phyloP scores from a whole-genome alignment of 2,888 invertebrate species.

The Phalera bucephala region DNA sequence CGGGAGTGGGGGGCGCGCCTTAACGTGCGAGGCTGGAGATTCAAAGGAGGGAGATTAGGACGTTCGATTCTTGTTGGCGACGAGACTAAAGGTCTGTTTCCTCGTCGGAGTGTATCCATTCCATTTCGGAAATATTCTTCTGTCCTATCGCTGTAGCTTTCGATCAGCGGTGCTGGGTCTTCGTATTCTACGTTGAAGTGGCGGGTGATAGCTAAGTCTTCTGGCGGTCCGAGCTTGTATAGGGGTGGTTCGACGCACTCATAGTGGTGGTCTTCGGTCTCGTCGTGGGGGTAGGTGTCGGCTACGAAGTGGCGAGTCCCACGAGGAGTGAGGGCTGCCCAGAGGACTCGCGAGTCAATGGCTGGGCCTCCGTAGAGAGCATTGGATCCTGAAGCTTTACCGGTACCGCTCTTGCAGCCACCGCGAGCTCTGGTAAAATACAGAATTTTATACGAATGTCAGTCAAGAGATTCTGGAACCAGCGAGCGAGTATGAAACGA shows the following conservation, averaged over 20 bases:
- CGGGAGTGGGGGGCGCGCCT: conserved; percentile 76
- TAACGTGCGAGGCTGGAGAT: conserved; percentile 83
- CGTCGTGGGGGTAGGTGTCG: conserved; percentile 85
- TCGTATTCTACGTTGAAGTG: conserved; percentile 92
- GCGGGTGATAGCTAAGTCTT: conserved; percentile 85
- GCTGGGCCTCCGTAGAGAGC: conserved; percentile 76
- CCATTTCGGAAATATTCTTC: conserved; percentile 74
- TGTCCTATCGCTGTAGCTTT: conserved; percentile 85
- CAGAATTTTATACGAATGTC: conserved; percentile 19
- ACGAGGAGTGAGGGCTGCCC: conserved; percentile 93
- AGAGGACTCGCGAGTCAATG: conserved; percentile 87
- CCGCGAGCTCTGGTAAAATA: conserved; percentile 63
- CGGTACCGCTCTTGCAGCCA: conserved; percentile 80
- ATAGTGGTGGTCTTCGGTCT: conserved; percentile 86
- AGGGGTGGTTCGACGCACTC: conserved; percentile 86
- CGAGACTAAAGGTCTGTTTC: conserved; percentile 87
- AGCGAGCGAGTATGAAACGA: no score
- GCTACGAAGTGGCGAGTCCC: conserved; percentile 91
- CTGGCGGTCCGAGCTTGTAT: conserved; percentile 75
- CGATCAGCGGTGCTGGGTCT: conserved; percentile 89
- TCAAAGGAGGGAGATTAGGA: conserved; percentile 91
- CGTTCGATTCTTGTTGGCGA: conserved; percentile 92
- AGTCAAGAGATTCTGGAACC: no score
- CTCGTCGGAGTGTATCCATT: conserved; percentile 73
- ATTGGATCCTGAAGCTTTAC: conserved; percentile 76